These are phyloP conservation scores for Dolomedes plantarius DNA, from an alignment of 2,888 invertebrate genomes.

Conservation along the genomic window DNA sequence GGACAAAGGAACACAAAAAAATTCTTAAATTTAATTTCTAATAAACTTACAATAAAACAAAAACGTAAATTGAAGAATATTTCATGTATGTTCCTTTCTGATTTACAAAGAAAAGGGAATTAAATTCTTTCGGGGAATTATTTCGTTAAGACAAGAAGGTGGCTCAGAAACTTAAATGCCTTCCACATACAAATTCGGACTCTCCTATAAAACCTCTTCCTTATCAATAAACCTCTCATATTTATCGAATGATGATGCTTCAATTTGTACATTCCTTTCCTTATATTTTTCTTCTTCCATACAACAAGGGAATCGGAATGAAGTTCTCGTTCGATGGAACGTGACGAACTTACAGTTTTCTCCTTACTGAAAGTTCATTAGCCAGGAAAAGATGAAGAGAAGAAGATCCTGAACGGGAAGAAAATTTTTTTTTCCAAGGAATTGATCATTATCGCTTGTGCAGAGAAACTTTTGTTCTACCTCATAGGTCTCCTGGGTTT, in stretches of 20 bases:
- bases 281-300: neutral
- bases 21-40: no score
- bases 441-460: neutral
- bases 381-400: neutral
- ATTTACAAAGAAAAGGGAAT: no score
- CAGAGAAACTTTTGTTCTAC: neutral
- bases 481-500: neutral
- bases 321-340: neutral
- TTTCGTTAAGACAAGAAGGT: neutral
- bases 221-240: neutral
- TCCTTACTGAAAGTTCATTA: neutral
- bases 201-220: neutral
- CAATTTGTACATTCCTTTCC: neutral
- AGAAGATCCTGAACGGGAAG: neutral
- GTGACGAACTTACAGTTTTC: neutral
- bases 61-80: no score
- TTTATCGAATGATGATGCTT: slow-evolving; percentile 1
- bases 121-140: no score
- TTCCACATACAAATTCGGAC: neutral
- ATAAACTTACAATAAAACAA: no score
- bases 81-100: no score
- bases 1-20: no score
- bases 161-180: neutral
- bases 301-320: neutral
- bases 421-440: neutral